Evolutionary conservation across 2,797 vertebrate species (phyloP), one percentile per base, ranked within the genome.

Genomic region (Spheniscus humboldti): DNA sequence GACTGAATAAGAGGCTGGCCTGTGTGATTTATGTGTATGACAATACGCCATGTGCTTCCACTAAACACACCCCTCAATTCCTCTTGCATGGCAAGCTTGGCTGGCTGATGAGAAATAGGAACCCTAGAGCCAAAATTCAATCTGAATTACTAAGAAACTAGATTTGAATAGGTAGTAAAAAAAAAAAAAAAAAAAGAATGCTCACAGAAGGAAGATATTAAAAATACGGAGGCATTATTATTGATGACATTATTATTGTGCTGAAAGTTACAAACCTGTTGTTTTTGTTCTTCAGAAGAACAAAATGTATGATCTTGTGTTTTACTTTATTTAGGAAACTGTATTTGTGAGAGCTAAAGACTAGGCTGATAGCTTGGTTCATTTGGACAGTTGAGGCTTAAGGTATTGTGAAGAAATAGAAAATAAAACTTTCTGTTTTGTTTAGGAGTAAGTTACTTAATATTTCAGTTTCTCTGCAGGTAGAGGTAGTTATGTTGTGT

Each of bases 251-350:
- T 50, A 50, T 93, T 89, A 27, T 13, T 69, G 10, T 84, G 62
- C 12, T 78, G 43, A 88, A 96, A 96, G 82, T 91, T 59, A 75
- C 27, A 75, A 84, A 63, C 27, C 30, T 24, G 2, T 59, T 86
- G 18, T 25, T 95, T 86, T 66, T 22, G 13, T 69, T 60, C 16
- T 37, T 37, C 35, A 18, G 33, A 91, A 81, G 37, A 80, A 52
- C 7, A 81, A 92, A 91, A 68, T 66, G 13, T 41, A 50, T 45
- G 30, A 45, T 86, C 17, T 47, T 20, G 12, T 53, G 18, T 82
- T 96, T 86, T 74, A 45, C 18, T 78, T 57, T 88, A 15, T 77
- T 93, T 81, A 69, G 37, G 71, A 74, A 91, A 60, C 24, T 75
- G 4, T 10, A 84, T 81, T 93, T 78, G 30, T 73, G 41, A 60